Evolutionary conservation across 2,113 vertebrate species (phyloP).

Genomic region (Ochotona curzoniae): DNA sequence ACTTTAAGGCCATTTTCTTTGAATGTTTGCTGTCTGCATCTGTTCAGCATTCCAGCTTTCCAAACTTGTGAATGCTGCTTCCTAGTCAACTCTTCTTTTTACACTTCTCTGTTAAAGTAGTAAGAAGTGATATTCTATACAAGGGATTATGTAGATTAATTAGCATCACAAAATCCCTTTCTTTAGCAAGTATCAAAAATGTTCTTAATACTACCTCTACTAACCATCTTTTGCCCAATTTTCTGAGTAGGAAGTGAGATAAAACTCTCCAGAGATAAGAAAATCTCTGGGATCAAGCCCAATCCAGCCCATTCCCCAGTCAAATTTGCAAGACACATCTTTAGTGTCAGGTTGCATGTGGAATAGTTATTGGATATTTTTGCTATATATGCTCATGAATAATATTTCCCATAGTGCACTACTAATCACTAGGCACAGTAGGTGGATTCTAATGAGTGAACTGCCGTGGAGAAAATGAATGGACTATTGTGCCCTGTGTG

Average conservation of each 20-base stretch:
- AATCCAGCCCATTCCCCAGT: constrained; percentile 10
- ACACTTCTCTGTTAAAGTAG: constrained; percentile 32
- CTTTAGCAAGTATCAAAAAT: constrained; percentile 65
- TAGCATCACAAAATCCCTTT: constrained; percentile 61
- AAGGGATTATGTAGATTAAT: constrained; percentile 57
- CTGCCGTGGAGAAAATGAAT: constrained; percentile 70
- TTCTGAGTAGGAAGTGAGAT: constrained; percentile 51
- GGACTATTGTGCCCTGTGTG: not conserved
- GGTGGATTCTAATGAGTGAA: constrained; percentile 65
- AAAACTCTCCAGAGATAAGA: constrained; percentile 13
- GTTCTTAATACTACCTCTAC: constrained; percentile 16
- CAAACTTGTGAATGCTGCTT: not conserved
- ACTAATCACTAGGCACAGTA: constrained; percentile 64
- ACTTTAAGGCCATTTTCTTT: constrained; percentile 38
- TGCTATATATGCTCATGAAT: constrained; percentile 61
- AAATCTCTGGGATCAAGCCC: constrained; percentile 19
- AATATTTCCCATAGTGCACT: constrained; percentile 60
- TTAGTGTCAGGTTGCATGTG: constrained; percentile 58
- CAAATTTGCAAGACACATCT: constrained; percentile 61
- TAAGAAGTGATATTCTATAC: constrained; percentile 44
- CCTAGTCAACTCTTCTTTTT: constrained; percentile 15
- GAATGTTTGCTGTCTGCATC: not conserved
- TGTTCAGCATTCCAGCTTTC: not conserved
- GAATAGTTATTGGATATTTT: constrained; percentile 69
- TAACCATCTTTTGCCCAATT: not conserved